A percentile compares a stretch with the other conserved stretches of the same genome.
Conservation (phyloP, 2,797 vertebrate species). For the Cottoperca gobio region DNA sequence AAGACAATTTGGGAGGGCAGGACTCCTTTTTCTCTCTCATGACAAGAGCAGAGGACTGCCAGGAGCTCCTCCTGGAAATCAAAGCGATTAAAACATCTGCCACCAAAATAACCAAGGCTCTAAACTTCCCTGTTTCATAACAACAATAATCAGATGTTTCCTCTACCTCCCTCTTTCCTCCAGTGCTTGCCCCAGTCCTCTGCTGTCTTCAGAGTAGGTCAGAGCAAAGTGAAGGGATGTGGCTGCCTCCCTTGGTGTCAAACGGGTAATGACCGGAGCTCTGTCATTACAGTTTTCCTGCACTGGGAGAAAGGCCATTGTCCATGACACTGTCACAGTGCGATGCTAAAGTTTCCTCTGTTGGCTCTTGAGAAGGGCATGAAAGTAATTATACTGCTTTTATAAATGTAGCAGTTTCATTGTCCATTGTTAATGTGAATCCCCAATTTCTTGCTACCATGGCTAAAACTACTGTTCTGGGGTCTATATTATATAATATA, state of each 20-base stretch:
- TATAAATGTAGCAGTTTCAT: not conserved
- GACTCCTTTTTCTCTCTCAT: constrained; percentile 21
- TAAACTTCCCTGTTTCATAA: not conserved
- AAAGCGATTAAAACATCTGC: constrained; percentile 23
- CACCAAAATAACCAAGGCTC: not conserved
- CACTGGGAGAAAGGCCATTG: not conserved
- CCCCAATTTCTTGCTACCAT: not conserved
- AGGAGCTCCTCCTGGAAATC: constrained; percentile 18
- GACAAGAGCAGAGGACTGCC: constrained; percentile 28
- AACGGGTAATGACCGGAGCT: constrained; percentile 35
- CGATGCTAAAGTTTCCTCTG: not conserved
- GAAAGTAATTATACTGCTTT: not conserved
- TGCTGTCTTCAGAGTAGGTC: constrained; percentile 12
- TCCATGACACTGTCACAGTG: not conserved
- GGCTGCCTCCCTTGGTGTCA: constrained; percentile 16
- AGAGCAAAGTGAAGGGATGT: constrained; percentile 9
- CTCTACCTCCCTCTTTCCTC: not conserved
- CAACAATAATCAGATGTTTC: constrained; percentile 18
- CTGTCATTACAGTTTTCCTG: not conserved
- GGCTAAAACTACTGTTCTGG: not conserved
- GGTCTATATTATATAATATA: not conserved
- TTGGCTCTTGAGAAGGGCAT: not conserved
- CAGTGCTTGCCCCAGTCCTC: constrained; percentile 2
- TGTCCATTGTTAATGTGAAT: not conserved
- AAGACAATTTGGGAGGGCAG: constrained; percentile 35